Evolutionary conservation across 2,888 invertebrate genomes (phyloP), one percentile per base, ranked within the genome.

Genomic region (Drosophila subquinaria): DNA sequence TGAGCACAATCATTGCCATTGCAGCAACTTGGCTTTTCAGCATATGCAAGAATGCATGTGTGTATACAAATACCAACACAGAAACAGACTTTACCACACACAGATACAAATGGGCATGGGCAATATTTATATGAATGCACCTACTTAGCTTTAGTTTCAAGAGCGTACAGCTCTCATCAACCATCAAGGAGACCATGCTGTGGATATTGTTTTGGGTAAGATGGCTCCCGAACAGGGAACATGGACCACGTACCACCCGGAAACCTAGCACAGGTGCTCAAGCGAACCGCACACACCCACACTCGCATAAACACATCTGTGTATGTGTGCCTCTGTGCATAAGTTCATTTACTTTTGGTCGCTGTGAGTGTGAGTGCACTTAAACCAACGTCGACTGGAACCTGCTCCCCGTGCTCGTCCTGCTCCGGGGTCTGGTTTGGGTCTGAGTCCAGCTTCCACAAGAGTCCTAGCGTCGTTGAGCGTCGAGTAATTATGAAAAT

Each of bases 101-200:
- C 51, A 63, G 66, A 63, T 78, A 68, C 61, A 66, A 57, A 52
- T 69, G 60, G 64, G 67, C 50, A 56, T 59, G 78, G 51, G 63
- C 47, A 59, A 66, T 79, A 69, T 86, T 90, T 80, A 75, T 84
- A 66, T 88, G 77, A 89, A 81, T 88, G 85, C 85, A 79, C 57
- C 85, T 84, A 90, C 90, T 89, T 90, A 87, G 90, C 82, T 82
- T 79, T 69, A 88, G 90, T 88, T 90, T 88, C 60, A 88, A 90
- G 86, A 79, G 75, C 66, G 71, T 63, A 68, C 79, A 66, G 79
- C 64, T 62, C 65, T 47, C 66, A 65, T 62, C 63, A 57, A 42
- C 56, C 63, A 52, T 51, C 43, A 43, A 17, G 17, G 17, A 17
- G 17, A 17, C 47, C 33, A 38, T 47, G 33, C 55, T 45, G 40